These are phyloP conservation scores for Archivesica marissinica DNA, from an alignment of 1,140 invertebrate species.

Conservation along the genomic window DNA sequence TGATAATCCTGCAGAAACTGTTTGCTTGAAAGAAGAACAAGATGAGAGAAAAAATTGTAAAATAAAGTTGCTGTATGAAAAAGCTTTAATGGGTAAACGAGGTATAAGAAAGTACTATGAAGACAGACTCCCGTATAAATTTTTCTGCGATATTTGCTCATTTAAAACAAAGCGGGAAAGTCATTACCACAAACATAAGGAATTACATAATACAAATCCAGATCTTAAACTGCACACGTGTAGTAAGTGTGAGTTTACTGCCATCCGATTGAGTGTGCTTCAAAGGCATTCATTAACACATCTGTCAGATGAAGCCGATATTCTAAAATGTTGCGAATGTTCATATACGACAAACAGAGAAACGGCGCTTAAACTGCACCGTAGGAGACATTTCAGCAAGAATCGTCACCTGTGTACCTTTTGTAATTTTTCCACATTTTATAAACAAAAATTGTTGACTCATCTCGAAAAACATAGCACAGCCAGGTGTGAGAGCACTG, in stretches of 20 bases:
- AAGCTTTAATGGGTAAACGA: background rate
- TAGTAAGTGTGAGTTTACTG: conserved; percentile 80
- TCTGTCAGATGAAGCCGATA: conserved; percentile 56
- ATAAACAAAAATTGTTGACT: conserved; percentile 5
- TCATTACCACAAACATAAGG: conserved; percentile 80
- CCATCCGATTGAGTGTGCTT: conserved; percentile 79
- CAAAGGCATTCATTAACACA: conserved; percentile 80
- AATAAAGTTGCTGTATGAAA: background rate
- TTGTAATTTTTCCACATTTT: conserved; percentile 9
- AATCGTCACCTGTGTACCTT: background rate
- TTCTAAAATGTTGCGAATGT: background rate
- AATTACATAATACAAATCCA: conserved; percentile 74
- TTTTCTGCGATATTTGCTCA: conserved; percentile 82
- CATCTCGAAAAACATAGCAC: conserved; percentile 14
- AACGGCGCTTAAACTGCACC: background rate
- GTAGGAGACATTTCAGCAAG: background rate
- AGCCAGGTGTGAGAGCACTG: background rate
- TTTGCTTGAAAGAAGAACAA: background rate
- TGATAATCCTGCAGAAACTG: background rate
- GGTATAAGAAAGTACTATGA: conserved; percentile 53
- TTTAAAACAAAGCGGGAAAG: conserved; percentile 83
- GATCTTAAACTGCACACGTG: conserved; percentile 78
- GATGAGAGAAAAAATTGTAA: background rate
- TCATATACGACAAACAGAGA: background rate
- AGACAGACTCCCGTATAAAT: conserved; percentile 78